phyloP scores from a whole-genome alignment of 2,888 invertebrate species.

The Heliconius hortense region DNA sequence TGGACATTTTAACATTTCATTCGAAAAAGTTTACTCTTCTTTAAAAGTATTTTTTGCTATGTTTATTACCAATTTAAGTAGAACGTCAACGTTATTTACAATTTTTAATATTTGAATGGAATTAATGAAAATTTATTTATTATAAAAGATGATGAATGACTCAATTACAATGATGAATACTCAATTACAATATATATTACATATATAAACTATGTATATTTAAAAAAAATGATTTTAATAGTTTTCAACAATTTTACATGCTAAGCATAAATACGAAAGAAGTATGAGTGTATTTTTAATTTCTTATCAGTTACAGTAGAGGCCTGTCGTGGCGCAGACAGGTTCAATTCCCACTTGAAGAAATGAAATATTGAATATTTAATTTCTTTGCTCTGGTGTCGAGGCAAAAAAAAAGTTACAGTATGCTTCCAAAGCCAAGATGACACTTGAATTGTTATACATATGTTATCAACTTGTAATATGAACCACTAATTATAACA shows the following conservation, averaged over 20 bases:
- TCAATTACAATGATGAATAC: background rate
- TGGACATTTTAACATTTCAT: background rate
- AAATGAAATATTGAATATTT: too few species aligned
- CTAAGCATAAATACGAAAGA: background rate
- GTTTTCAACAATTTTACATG: background rate
- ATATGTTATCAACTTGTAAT: background rate
- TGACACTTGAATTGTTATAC: background rate
- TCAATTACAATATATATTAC: background rate
- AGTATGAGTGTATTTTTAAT: background rate
- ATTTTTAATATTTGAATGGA: background rate
- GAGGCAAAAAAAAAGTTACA: background rate
- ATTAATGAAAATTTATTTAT: background rate
- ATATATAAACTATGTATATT: too few species aligned
- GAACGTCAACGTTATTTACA: background rate
- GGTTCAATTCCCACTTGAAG: too few species aligned
- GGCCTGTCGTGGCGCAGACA: too few species aligned
- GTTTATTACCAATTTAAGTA: background rate
- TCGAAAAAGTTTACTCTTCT: background rate
- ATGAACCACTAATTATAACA: background rate
- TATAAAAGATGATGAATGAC: too few species aligned
- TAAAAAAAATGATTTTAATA: background rate
- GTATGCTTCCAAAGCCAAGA: background rate
- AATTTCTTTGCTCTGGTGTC: too few species aligned
- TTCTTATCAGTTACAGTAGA: background rate
- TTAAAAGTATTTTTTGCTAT: background rate